Evolutionary conservation across 2,888 invertebrate genomes (phyloP).

Genomic region (Nudaria mundana): DNA sequence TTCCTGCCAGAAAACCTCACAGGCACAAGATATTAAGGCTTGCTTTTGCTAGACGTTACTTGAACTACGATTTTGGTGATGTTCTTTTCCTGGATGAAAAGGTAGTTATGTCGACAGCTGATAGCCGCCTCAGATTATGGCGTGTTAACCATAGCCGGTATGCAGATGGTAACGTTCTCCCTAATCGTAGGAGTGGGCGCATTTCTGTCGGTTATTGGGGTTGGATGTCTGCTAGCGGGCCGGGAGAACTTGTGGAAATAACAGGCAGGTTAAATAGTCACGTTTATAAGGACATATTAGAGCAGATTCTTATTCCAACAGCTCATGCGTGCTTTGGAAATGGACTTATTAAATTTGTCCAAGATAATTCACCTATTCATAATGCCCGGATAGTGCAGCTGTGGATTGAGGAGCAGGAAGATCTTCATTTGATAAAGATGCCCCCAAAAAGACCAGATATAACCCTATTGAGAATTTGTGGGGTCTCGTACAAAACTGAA

Average conservation of each 20-base stretch:
- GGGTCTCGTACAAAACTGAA: conserved; percentile 3
- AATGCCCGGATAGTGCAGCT: background rate
- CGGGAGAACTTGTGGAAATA: background rate
- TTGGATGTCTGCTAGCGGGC: background rate
- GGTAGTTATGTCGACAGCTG: background rate
- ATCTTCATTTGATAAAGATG: background rate
- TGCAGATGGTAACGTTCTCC: background rate
- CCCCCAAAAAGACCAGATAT: conserved; percentile 1
- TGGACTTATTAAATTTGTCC: background rate
- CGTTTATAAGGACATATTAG: background rate
- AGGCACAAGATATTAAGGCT: background rate
- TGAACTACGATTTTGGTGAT: background rate
- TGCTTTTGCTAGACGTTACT: background rate
- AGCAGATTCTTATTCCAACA: background rate
- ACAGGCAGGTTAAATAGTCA: background rate
- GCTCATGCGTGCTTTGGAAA: background rate
- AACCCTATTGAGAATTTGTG: conserved; percentile 8
- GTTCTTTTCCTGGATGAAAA: background rate
- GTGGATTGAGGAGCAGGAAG: background rate
- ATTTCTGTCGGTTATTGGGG: background rate
- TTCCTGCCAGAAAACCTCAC: conserved; percentile 5
- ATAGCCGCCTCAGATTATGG: background rate
- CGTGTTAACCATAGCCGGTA: background rate
- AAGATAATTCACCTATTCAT: background rate
- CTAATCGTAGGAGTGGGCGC: background rate